Conservation (phyloP, 2,888 invertebrate genomes). For the Myopa testacea region DNA sequence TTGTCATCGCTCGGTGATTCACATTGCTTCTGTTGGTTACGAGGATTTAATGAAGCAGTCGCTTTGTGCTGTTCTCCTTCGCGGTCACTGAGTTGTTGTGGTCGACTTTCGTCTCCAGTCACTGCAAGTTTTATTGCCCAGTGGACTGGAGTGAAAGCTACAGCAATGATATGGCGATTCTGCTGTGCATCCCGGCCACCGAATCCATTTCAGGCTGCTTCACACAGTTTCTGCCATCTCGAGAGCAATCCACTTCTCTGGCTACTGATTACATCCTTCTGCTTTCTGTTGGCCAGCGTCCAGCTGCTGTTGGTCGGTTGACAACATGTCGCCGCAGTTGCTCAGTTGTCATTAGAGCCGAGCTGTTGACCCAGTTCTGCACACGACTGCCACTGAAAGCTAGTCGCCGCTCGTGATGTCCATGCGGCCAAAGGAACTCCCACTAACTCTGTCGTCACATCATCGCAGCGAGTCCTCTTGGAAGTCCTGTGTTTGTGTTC, state of each 20-base stretch:
- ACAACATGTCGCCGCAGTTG: slow-evolving; percentile 25
- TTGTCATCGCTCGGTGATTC: too few relatives aligned
- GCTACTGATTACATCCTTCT: neutral
- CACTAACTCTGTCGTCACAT: slow-evolving; percentile 12
- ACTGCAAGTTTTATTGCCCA: neutral
- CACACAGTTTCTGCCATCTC: neutral
- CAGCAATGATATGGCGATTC: neutral
- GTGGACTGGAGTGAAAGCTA: neutral
- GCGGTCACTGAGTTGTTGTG: neutral
- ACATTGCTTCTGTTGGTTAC: too few relatives aligned
- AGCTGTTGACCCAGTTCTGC: slow-evolving; percentile 25
- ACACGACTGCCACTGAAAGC: neutral
- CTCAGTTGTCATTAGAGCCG: slow-evolving; percentile 30
- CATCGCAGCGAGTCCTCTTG: slow-evolving; percentile 9
- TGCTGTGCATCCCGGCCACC: neutral
- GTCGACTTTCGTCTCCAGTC: too few relatives aligned
- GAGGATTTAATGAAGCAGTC: too few relatives aligned
- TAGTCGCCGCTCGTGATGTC: neutral
- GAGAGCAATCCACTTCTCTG: neutral
- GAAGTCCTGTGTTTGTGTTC: neutral
- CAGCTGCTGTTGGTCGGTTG: slow-evolving; percentile 12
- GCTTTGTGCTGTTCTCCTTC: too few relatives aligned
- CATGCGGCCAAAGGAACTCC: neutral
- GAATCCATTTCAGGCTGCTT: neutral
- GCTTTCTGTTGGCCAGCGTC: neutral